Evolutionary conservation across 1,140 invertebrate species (phyloP).

Genomic region (Drosophila athabasca): DNA sequence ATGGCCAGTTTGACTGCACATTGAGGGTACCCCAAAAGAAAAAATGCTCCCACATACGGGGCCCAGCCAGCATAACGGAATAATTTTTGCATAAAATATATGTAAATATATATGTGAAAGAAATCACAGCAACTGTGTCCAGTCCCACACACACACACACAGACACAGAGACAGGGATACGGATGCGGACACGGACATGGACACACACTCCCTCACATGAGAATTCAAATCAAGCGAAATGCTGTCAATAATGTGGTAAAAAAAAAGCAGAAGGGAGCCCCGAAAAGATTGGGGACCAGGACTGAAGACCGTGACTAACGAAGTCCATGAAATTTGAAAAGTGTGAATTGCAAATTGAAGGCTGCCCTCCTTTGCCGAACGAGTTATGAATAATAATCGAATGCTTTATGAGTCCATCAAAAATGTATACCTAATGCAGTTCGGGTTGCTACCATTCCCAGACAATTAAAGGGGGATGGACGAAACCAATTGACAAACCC

Average conservation of each 20-base stretch:
- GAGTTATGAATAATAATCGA: constrained; percentile 79
- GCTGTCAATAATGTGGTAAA: constrained; percentile 74
- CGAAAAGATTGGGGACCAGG: constrained; percentile 6
- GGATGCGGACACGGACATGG: neutral
- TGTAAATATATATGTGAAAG: constrained; percentile 76
- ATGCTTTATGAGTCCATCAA: constrained; percentile 29
- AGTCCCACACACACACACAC: constrained; percentile 19
- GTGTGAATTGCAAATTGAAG: constrained; percentile 80
- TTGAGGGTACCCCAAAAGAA: constrained; percentile 43
- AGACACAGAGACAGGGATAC: neutral
- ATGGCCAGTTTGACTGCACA: constrained; percentile 78
- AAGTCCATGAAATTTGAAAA: constrained; percentile 78
- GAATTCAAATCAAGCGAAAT: constrained; percentile 81
- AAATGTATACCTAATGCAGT: constrained; percentile 10
- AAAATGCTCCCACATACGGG: constrained; percentile 65
- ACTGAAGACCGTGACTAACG: constrained; percentile 66
- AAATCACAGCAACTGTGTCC: constrained; percentile 80
- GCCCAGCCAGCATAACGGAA: constrained; percentile 66
- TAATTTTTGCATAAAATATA: constrained; percentile 84
- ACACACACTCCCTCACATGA: constrained; percentile 40
- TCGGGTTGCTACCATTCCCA: neutral
- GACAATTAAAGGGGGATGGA: constrained; percentile 15
- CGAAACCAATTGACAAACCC: constrained; percentile 1
- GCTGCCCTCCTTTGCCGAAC: constrained; percentile 44
- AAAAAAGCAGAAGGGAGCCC: constrained; percentile 11